Base-by-base conservation (phyloP, 2,797 vertebrate species). In the Merluccius polli region DNA sequence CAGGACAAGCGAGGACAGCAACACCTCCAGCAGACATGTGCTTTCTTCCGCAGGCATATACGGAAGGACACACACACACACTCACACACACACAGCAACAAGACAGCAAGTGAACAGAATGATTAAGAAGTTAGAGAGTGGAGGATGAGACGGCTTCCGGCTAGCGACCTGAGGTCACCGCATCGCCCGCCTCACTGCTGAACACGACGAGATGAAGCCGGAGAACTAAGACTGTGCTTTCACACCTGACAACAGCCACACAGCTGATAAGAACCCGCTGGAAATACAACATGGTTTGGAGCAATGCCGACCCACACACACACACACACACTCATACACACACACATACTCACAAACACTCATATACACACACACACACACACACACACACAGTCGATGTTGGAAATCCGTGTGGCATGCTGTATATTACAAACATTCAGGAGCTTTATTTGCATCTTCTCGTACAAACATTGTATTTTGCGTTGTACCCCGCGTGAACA, bases 111-210 rank as follows among this genome's bases (percentile, higher is more conserved):
- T 85, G 75, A 84, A 83, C 78, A 74, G 82, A 87, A 90, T 92
- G 90, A 93, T 93, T 92, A 92, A 94, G 92, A 93, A 92, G 92
- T 91, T 92, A 89, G 88, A 85, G 48, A 86, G 82, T 80, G 78
- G 74, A 86, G 82, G 79, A 88, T 81, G 80, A 82, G 81, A 91
- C 84, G 84, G 87, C 89, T 89, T 89, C 83, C 77, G 78, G 81
- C 86, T 77, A 67, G 27, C 13, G 67, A 69, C 67, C 67, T 69
- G 27, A 69, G 67, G 67, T 69, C 67, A 69, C 29, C 67, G 32
- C 31, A 21, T 63, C 73, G 76, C 29, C 70, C 80, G 72, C 35
- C 41, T 41, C 73, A 31, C 52, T 74, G 11, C 72, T 35, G 7
- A 31, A 69, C 67, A 31, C 27, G 0, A 15, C 5, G 5, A 31